Evolutionary conservation across 2,797 vertebrate genomes (phyloP), one percentile per base, ranked within the genome.

Genomic region (Bryconaethiops microstoma): DNA sequence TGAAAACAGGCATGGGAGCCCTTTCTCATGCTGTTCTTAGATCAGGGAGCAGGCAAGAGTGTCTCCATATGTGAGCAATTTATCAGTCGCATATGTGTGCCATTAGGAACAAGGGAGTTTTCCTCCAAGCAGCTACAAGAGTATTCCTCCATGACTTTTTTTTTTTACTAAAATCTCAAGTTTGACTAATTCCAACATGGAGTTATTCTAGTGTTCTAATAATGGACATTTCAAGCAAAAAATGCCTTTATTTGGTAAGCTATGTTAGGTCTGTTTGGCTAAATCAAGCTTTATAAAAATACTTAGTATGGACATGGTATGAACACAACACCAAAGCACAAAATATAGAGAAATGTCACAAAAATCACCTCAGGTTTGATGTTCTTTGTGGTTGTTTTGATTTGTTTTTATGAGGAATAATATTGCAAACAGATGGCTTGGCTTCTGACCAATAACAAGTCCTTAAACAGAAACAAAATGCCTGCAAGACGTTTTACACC

Each of bases 361-460:
- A 17, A 40, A 4, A 12, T 7, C 39, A 50, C 14, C 12, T 4
- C n/a, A 76, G 40, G 60, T 40, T 40, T 76, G 57, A 76, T 62
- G 6, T 8, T 63, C 40, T 50, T 76, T 62, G 39, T 21, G 19
- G 60, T 35, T 55, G 19, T 35, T 40, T 54, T 57, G 19, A 19
- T 60, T 65, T 74, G 7, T 64, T 25, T 79, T 79, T 54, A 72
- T 82, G 23, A 7, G 17, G 65, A 52, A 54, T 75, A 50, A 83
- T 79, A 75, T 45, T 65, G 35, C 72, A 83, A 79, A 79, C 77
- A 83, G 82, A 83, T 75, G 77, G 72, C 29, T 71, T 71, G 72
- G 77, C 74, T 76, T 50, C 48, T 71, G 77, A 79, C 77, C 82
- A 83, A 75, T 75, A 57, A 60, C 54, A 78, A 70, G 52, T 69